Percentiles rank a stretch among this genome's conserved stretches.
These are phyloP conservation scores for Nesogale talazaci DNA, from an alignment of 2,113 vertebrate genomes.

Conservation along the genomic window DNA sequence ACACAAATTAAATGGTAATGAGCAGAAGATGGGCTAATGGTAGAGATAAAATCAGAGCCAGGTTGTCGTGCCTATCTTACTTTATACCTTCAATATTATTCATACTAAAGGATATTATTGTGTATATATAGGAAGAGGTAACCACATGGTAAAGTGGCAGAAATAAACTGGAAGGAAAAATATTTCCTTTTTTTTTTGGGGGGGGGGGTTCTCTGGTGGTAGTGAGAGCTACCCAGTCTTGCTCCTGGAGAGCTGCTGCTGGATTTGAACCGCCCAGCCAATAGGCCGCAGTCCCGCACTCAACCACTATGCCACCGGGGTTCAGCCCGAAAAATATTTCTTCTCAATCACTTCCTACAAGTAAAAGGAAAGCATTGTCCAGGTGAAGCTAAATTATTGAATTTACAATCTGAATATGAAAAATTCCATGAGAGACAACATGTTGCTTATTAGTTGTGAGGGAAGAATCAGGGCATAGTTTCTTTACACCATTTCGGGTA, in stretches of 20 bases:
- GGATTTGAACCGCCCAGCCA: too few species aligned
- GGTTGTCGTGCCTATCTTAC: background rate
- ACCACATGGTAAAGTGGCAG: background rate
- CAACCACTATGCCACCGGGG: too few species aligned
- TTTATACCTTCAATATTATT: background rate
- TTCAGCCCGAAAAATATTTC: background rate
- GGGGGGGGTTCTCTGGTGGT: too few species aligned
- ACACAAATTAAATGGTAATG: background rate
- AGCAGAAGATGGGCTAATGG: background rate
- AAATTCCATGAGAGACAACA: background rate
- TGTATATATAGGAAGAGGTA: background rate
- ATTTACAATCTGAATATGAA: background rate
- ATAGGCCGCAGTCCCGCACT: too few species aligned
- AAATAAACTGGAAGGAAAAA: background rate
- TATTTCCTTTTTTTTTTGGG: too few species aligned
- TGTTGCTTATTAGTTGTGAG: background rate
- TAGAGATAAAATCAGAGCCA: background rate
- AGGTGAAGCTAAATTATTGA: background rate
- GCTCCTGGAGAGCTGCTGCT: too few species aligned
- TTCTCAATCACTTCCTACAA: background rate
- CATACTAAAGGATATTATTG: background rate
- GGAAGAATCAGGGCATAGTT: slow-evolving; percentile 18
- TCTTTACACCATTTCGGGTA: background rate
- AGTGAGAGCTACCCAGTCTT: too few species aligned
- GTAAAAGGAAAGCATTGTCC: background rate